A percentile compares a stretch with the other conserved stretches of the same genome.
These are phyloP conservation scores for Aurelia aurita complex sp. Pacific DNA, from an alignment of 30 jellyfish, hydroid and myxozoan species.

Conservation along the genomic window DNA sequence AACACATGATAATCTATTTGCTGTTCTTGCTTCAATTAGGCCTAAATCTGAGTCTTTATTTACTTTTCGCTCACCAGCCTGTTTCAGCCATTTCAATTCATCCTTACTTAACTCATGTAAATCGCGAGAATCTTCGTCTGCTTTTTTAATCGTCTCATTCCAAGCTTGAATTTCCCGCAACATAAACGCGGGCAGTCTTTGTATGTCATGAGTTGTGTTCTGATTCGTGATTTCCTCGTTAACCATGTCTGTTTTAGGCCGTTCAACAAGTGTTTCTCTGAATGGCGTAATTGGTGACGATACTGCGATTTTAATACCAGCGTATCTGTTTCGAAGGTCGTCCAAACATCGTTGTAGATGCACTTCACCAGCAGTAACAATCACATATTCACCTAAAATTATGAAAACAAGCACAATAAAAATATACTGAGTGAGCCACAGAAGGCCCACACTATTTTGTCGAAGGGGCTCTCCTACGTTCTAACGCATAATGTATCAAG, in stretches of 20 bases:
- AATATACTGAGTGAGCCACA: too few species aligned
- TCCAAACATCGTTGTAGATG: conserved; percentile 94
- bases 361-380: conserved; percentile 98
- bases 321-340: conserved; percentile 83
- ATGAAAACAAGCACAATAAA: neutral
- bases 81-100: conserved; percentile 42
- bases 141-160: conserved; percentile 81
- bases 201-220: conserved; percentile 65
- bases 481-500: too few species aligned
- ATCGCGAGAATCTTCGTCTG: conserved; percentile 36
- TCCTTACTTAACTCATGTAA: conserved; percentile 9
- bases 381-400: conserved; percentile 91
- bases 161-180: conserved; percentile 89
- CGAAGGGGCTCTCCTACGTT: too few species aligned
- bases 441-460: too few species aligned
- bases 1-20: conserved; percentile 71
- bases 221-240: conserved; percentile 89
- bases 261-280: conserved; percentile 92
- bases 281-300: conserved; percentile 99
- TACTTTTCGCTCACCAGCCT: conserved; percentile 50
- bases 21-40: conserved; percentile 87
- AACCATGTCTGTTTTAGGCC: conserved; percentile 97
- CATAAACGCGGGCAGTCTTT: conserved; percentile 97
- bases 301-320: conserved; percentile 78
- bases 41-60: conserved; percentile 65